Percentiles rank a stretch among this genome's conserved stretches.
Conservation (phyloP, 2,888 invertebrate species). For the Lutraria lutraria region DNA sequence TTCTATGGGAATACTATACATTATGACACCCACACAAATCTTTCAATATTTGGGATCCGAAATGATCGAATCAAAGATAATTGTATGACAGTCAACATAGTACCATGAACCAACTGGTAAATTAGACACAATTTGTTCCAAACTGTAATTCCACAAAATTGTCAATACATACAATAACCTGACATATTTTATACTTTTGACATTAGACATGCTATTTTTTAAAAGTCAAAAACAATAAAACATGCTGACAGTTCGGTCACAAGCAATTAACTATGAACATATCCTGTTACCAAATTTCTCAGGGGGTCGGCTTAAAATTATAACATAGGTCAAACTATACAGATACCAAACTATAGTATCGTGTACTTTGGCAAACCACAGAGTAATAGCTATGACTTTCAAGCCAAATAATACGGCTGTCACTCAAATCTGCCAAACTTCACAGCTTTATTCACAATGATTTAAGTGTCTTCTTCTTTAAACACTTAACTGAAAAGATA, state of each 20-base stretch:
- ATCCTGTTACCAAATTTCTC: constrained; percentile 34
- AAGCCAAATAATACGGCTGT: constrained; percentile 23
- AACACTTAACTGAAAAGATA: constrained; percentile 8
- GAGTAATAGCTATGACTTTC: constrained; percentile 4
- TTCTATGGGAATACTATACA: too few species aligned
- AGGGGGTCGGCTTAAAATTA: constrained; percentile 24
- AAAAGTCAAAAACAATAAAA: constrained; percentile 2
- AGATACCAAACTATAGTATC: not conserved
- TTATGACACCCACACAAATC: too few species aligned
- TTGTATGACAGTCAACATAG: not conserved
- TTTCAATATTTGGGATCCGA: too few species aligned
- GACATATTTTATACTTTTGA: not conserved
- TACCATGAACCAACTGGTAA: constrained; percentile 1
- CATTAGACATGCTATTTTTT: not conserved
- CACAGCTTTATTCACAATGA: constrained; percentile 32
- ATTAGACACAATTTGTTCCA: constrained; percentile 3
- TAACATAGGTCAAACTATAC: constrained; percentile 11
- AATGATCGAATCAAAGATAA: too few species aligned
- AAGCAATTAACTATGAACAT: constrained; percentile 30
- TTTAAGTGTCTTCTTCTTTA: constrained; percentile 31
- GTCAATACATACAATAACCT: not conserved
- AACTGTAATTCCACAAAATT: not conserved
- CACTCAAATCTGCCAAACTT: constrained; percentile 43
- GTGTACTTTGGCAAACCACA: not conserved
- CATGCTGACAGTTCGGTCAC: constrained; percentile 31